Percentiles rank a stretch among this genome's conserved stretches.
Conservation (phyloP, 2,888 invertebrate species). For the Drymonia ruficornis region DNA sequence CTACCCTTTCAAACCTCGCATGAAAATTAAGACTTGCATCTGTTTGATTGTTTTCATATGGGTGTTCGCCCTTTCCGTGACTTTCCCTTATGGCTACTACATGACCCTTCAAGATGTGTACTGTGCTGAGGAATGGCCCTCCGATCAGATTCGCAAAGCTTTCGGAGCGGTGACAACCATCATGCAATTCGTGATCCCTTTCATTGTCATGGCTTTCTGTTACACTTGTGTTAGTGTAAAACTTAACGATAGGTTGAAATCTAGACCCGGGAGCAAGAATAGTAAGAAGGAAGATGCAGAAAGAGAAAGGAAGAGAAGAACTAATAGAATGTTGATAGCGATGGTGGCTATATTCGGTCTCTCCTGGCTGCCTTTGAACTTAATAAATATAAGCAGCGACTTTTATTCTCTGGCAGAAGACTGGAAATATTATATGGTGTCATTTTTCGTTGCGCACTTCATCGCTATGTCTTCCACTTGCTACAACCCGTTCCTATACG, state of each 20-base stretch:
- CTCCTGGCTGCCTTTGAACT: conserved; percentile 94
- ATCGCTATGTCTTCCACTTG: conserved; percentile 97
- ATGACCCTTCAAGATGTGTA: conserved; percentile 85
- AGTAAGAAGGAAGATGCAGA: conserved; percentile 91
- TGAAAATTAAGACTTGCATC: conserved; percentile 91
- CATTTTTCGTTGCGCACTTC: conserved; percentile 93
- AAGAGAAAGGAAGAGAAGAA: conserved; percentile 90
- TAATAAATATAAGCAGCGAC: conserved; percentile 91
- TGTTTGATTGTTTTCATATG: conserved; percentile 92
- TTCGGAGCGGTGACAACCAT: conserved; percentile 92
- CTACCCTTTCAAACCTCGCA: conserved; percentile 93
- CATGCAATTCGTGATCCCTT: conserved; percentile 94
- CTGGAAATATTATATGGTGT: conserved; percentile 90
- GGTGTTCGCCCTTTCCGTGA: conserved; percentile 91
- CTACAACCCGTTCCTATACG: conserved; percentile 97
- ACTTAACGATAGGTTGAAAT: conserved; percentile 89
- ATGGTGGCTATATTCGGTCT: conserved; percentile 96
- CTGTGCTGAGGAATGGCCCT: conserved; percentile 93
- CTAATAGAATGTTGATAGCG: conserved; percentile 95
- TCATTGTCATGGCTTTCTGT: conserved; percentile 93
- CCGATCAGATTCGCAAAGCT: conserved; percentile 87
- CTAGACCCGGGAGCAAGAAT: conserved; percentile 90
- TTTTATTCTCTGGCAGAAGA: conserved; percentile 86
- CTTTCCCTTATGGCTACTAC: conserved; percentile 94
- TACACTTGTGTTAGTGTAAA: conserved; percentile 93